These are phyloP conservation scores for Chiridota heheva DNA, from an alignment of 35 echinoderm and acorn worm species.

Conservation along the genomic window DNA sequence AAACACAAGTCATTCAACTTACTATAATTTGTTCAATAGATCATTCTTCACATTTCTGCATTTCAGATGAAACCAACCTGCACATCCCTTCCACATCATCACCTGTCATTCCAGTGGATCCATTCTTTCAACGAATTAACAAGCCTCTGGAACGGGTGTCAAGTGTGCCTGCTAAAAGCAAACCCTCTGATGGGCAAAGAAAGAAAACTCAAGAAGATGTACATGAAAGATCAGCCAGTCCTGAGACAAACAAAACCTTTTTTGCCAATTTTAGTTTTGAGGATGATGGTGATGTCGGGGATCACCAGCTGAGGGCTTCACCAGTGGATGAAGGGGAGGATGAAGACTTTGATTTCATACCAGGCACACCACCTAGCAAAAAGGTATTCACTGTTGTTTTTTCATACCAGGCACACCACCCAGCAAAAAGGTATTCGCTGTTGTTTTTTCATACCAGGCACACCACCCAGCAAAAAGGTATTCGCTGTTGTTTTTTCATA, in stretches of 20 bases:
- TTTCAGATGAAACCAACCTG: too few relatives aligned
- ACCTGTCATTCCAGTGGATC: too few relatives aligned
- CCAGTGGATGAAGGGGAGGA: conserved; percentile 26
- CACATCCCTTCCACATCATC: too few relatives aligned
- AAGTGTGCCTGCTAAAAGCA: too few relatives aligned
- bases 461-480: conserved; percentile 92
- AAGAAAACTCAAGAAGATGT: too few relatives aligned
- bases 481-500: conserved; percentile 20
- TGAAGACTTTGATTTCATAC: conserved; percentile 74
- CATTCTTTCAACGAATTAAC: too few relatives aligned
- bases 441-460: conserved; percentile 61
- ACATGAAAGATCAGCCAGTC: background rate
- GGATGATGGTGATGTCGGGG: conserved; percentile 12
- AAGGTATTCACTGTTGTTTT: conserved; percentile 38
- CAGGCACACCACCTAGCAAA: conserved; percentile 85
- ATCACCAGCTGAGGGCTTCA: conserved; percentile 14
- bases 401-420: conserved; percentile 88
- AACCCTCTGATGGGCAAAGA: too few relatives aligned
- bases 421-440: conserved; percentile 65
- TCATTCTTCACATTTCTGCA: too few relatives aligned
- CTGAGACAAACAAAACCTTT: conserved; percentile 28
- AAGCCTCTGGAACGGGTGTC: too few relatives aligned
- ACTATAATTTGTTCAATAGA: too few relatives aligned
- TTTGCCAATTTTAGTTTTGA: conserved; percentile 42
- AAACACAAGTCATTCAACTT: too few relatives aligned